Base-by-base conservation (phyloP, 1,140 invertebrate genomes). In the Cydia amplana region DNA sequence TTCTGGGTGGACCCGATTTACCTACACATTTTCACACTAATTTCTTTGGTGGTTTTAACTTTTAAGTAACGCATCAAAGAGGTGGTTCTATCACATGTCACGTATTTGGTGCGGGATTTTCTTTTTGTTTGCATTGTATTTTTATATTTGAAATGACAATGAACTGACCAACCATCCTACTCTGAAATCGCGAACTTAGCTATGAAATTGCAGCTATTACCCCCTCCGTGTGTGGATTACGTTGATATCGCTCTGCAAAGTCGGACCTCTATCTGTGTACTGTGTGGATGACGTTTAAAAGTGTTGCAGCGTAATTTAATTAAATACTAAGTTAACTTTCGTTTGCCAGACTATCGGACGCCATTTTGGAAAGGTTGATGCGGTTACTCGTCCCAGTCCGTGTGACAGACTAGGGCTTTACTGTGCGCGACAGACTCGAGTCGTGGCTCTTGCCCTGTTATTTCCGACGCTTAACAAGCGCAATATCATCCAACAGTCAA, bases 391-490 rank as follows among this genome's bases (percentile, higher is more conserved):
- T 60, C 20, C 9, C 55, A 23, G 20, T 60, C 20, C n/a, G 20
- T 60, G 55, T 60, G 55, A 60, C 55, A 60, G 55, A 60, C 55
- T 60, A 60, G 7, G 55, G 55, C 55, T 60, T 60, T 60, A 23
- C 55, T 60, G 9, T 60, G 18, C 18, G 16, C 20, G 55, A 23
- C 55, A 60, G 18, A 20, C 55, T 60, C 20, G 18, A 20, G 20
- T 60, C 20, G 55, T 60, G 55, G 55, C 20, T 60, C 55, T 23
- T 60, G 55, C 9, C 10, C 20, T 7, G 49, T 51, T 51, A 60
- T 23, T 23, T 18, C 55, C 18, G 10, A 23, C 16, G 49, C 49
- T n/a, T n/a, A 9, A 16, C 3, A 51, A 51, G 16, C 14, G 4
- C 16, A 51, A 12, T 1, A 3, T 0, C 12, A 43, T 43, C 40